Percentiles rank a stretch among this genome's conserved stretches.
Conservation (phyloP, 1,140 invertebrate species). For the Pararge aegeria region DNA sequence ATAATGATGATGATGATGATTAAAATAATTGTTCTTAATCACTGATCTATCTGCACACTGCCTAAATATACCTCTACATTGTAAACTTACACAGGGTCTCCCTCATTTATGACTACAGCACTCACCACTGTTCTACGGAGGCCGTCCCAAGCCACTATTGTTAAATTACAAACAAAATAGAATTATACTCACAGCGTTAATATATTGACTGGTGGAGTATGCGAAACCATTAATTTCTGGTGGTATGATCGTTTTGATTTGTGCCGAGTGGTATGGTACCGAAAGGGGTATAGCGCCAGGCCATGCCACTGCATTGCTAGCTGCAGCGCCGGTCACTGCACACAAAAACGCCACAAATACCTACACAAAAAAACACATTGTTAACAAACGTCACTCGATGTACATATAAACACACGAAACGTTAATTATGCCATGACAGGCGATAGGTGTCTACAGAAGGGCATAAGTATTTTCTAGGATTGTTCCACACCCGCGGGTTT, state of each 20-base stretch:
- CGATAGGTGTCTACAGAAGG: no score
- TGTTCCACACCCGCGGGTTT: no score
- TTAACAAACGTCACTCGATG: constrained; percentile 3
- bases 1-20: no score
- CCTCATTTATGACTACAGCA: no score
- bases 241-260: constrained; percentile 41
- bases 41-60: no score
- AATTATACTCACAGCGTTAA: constrained; percentile 51
- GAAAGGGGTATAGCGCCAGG: constrained; percentile 44
- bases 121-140: no score
- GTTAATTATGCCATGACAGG: no score
- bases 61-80: no score
- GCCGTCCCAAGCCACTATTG: no score
- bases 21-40: no score
- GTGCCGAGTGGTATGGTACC: constrained; percentile 1
- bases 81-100: no score
- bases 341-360: constrained; percentile 46
- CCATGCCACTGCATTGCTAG: constrained; percentile 46
- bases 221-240: constrained; percentile 50
- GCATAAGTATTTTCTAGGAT: no score
- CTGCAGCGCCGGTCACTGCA: constrained; percentile 33
- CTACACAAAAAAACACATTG: constrained; percentile 23
- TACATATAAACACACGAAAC: constrained; percentile 6
- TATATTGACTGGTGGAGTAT: constrained; percentile 61
- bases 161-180: background rate